Percentiles rank a stretch among this genome's conserved stretches.
These are phyloP conservation scores for Anthoptus insignis DNA, from an alignment of 2,888 invertebrate species.

Conservation along the genomic window DNA sequence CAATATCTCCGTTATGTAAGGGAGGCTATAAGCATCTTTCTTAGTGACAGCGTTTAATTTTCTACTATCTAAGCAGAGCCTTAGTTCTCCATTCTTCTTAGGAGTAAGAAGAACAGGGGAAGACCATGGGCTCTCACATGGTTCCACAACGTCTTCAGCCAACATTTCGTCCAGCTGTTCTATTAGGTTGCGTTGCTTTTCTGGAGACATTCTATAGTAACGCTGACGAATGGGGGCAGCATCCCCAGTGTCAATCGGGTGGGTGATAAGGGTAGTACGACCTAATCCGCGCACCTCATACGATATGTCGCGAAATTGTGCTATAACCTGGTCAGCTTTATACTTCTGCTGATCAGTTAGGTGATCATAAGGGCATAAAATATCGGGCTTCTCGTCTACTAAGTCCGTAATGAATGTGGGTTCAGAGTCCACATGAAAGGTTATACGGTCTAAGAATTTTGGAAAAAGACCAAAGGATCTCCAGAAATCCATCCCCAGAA, in stretches of 20 bases:
- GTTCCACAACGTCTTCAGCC: slow-evolving; percentile 29
- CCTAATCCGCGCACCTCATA: slow-evolving; percentile 40
- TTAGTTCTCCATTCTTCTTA: slow-evolving; percentile 42
- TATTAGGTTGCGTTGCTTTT: slow-evolving; percentile 38
- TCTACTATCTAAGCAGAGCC: slow-evolving; percentile 49
- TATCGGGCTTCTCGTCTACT: neutral
- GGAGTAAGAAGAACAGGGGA: slow-evolving; percentile 43
- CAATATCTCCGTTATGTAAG: too few species aligned
- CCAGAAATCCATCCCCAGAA: slow-evolving; percentile 10
- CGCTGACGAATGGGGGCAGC: slow-evolving; percentile 48
- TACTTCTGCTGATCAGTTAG: neutral
- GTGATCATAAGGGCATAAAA: neutral
- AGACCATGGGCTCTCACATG: slow-evolving; percentile 48
- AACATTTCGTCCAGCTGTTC: slow-evolving; percentile 41
- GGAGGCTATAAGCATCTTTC: too few species aligned
- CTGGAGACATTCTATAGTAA: slow-evolving; percentile 45
- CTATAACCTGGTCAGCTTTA: neutral
- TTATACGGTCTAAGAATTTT: slow-evolving; percentile 16
- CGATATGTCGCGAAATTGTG: neutral
- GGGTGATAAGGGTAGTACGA: slow-evolving; percentile 45
- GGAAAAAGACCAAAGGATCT: neutral
- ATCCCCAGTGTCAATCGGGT: slow-evolving; percentile 50
- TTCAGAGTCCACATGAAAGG: neutral
- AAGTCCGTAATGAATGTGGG: neutral
- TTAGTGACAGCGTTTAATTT: too few species aligned